A percentile compares a stretch with the other conserved stretches of the same genome.
Evolutionary conservation across 1,140 invertebrate genomes (phyloP).

Genomic region (Pemphigus obesinymphae): DNA sequence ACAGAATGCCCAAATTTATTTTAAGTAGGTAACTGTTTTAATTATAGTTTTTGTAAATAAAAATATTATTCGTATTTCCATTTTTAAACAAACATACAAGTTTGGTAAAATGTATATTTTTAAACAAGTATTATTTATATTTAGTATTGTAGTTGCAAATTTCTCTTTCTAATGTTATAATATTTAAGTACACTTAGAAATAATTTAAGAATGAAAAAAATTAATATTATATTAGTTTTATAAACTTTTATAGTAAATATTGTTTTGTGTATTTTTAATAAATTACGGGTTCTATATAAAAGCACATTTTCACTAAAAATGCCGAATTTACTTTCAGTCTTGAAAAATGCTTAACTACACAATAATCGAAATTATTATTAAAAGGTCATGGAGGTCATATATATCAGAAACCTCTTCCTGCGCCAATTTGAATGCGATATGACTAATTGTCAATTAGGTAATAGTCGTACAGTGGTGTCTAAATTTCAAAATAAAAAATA

Average conservation of each 20-base stretch:
- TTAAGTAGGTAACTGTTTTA: too few species aligned
- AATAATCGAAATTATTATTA: neutral
- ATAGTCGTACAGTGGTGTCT: neutral
- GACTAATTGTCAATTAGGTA: slow-evolving; percentile 14
- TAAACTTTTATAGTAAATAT: too few species aligned
- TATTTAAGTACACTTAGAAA: neutral
- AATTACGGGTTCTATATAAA: neutral
- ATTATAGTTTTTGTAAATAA: too few species aligned
- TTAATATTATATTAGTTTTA: neutral
- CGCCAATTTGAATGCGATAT: neutral
- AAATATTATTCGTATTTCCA: neutral
- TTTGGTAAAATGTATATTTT: neutral
- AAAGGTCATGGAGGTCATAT: neutral
- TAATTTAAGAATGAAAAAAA: neutral
- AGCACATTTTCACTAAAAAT: neutral
- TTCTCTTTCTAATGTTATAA: neutral
- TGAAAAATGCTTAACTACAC: neutral
- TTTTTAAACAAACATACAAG: neutral
- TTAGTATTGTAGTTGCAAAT: too few species aligned
- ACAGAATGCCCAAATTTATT: too few species aligned
- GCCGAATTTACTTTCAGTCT: neutral
- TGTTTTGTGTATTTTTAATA: neutral
- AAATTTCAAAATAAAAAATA: slow-evolving; percentile 10
- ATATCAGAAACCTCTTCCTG: neutral
- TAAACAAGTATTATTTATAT: too few species aligned